phyloP scores from a whole-genome alignment of 2,797 vertebrate genomes.

The Poeciliopsis turneri region DNA sequence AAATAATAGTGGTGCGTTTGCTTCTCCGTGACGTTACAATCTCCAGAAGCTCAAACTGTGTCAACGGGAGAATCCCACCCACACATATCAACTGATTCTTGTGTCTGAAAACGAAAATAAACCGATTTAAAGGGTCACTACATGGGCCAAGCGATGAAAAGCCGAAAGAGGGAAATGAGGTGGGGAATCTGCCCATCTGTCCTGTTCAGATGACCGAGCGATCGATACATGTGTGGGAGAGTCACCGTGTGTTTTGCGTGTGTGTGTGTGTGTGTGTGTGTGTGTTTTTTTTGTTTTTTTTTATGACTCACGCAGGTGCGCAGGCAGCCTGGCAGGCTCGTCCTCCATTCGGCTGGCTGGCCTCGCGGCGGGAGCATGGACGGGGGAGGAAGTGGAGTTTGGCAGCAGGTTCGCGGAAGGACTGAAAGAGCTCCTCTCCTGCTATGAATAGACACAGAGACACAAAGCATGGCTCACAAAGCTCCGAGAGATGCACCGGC shows the following conservation, averaged over 20 bases:
- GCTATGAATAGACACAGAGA: constrained; percentile 88
- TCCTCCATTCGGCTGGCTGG: constrained; percentile 92
- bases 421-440: constrained; percentile 96
- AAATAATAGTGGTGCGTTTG: constrained; percentile 14
- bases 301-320: constrained; percentile 94
- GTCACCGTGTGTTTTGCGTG: constrained; percentile 30
- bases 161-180: not conserved
- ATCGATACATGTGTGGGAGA: constrained; percentile 49
- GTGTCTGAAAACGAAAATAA: not conserved
- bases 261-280: constrained; percentile 19
- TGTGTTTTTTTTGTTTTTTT: not conserved
- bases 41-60: constrained; percentile 8
- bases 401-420: constrained; percentile 93
- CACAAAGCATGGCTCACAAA: constrained; percentile 81
- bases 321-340: constrained; percentile 89
- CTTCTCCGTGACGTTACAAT: constrained; percentile 3
- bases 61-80: constrained; percentile 10
- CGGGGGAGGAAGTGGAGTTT: constrained; percentile 90
- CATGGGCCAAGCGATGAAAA: not conserved
- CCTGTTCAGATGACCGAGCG: constrained; percentile 26
- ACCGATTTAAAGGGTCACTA: not conserved
- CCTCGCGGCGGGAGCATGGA: constrained; percentile 91
- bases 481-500: constrained; percentile 60
- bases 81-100: not conserved
- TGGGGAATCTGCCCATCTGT: not conserved